These are phyloP conservation scores for Gymnorhina tibicen DNA, from an alignment of 2,113 vertebrate species.

Conservation along the genomic window DNA sequence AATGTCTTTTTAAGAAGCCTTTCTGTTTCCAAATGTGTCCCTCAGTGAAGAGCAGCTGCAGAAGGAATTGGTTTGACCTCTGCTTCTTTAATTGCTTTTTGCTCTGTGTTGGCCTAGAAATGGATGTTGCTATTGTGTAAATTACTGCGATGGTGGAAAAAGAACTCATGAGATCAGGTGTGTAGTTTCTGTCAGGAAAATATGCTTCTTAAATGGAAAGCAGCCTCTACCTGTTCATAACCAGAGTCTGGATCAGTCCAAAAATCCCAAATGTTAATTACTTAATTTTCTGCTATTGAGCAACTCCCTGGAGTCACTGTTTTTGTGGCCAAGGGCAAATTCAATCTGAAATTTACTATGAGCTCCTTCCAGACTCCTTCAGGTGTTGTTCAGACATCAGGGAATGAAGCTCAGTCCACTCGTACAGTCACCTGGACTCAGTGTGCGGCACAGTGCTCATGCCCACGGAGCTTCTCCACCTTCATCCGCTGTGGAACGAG, in stretches of 20 bases:
- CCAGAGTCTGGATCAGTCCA: background rate
- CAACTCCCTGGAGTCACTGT: background rate
- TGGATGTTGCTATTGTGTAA: slow-evolving; percentile 26
- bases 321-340: background rate
- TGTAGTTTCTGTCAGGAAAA: slow-evolving; percentile 4
- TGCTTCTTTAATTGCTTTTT: slow-evolving; percentile 54
- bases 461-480: background rate
- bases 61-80: slow-evolving; percentile 45
- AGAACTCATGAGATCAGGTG: slow-evolving; percentile 16
- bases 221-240: background rate
- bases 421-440: background rate
- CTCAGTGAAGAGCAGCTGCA: background rate
- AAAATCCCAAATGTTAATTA: background rate
- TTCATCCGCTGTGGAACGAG: background rate
- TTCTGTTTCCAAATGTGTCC: background rate
- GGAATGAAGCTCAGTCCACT: background rate
- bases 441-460: accelerated
- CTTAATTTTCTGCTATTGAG: background rate
- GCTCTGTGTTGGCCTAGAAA: slow-evolving; percentile 3
- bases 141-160: background rate
- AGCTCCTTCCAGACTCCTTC: background rate
- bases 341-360: background rate
- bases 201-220: slow-evolving; percentile 10
- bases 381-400: background rate
- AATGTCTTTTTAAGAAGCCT: background rate